phyloP scores from a whole-genome alignment of 2,888 invertebrate genomes.

The Rhagonycha fulva region DNA sequence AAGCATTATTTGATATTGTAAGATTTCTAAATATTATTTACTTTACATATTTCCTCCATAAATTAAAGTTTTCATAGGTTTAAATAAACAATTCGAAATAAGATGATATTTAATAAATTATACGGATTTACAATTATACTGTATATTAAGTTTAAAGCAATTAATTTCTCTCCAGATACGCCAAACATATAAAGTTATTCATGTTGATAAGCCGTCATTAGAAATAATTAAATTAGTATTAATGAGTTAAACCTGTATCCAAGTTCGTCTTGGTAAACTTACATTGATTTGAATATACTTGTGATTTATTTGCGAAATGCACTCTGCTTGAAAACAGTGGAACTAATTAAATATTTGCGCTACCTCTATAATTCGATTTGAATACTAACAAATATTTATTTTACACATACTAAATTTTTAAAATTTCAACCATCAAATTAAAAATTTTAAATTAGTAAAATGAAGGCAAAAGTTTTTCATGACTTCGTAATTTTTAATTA shows the following conservation, averaged over 20 bases:
- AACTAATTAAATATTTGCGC: not conserved
- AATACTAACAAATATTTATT: not conserved
- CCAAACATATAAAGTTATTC: not conserved
- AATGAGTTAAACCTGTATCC: not conserved
- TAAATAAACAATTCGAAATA: not conserved
- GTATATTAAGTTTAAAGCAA: not conserved
- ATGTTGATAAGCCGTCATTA: conserved; percentile 2
- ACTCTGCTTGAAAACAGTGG: not conserved
- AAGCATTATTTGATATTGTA: not conserved
- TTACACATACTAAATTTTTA: not conserved
- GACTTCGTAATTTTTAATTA: not conserved
- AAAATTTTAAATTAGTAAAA: not conserved
- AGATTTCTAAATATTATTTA: not conserved
- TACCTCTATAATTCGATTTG: not conserved
- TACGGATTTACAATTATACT: not conserved
- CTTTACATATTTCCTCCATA: not conserved
- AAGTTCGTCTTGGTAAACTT: not conserved
- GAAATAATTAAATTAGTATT: conserved; percentile 3
- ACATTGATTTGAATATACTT: not conserved
- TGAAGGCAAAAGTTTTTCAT: not conserved
- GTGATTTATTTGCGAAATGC: not conserved
- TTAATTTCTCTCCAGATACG: not conserved
- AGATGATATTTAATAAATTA: not conserved
- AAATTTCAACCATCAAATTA: not conserved
- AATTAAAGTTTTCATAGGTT: not conserved